phyloP scores from a whole-genome alignment of 1,140 invertebrate genomes.

The Micrasema longulum region DNA sequence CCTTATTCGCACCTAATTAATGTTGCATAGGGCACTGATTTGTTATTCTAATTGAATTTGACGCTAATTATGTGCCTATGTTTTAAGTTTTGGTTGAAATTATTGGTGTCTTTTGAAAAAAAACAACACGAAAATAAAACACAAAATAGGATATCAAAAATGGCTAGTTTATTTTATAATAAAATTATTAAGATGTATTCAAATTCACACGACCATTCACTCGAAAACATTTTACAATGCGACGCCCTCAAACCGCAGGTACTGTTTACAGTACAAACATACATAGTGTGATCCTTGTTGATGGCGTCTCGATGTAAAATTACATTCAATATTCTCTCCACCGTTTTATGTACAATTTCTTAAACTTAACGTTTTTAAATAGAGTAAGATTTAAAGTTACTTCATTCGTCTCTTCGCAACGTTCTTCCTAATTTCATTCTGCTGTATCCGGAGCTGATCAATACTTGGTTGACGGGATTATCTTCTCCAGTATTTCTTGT shows the following conservation, averaged over 20 bases:
- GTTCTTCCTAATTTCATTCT: constrained; percentile 67
- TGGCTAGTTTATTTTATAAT: constrained; percentile 52
- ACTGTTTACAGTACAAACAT: too few relatives aligned
- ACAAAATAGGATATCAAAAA: constrained; percentile 31
- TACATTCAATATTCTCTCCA: constrained; percentile 40
- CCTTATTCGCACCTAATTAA: too few relatives aligned
- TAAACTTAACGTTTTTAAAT: constrained; percentile 52
- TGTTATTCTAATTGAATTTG: too few relatives aligned
- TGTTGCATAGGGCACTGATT: too few relatives aligned
- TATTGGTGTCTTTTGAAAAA: too few relatives aligned
- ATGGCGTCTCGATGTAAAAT: constrained; percentile 40
- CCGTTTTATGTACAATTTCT: constrained; percentile 49
- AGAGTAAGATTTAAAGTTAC: constrained; percentile 37
- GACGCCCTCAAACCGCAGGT: constrained; percentile 38
- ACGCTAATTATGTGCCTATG: too few relatives aligned
- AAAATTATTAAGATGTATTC: constrained; percentile 53
- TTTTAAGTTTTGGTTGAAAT: too few relatives aligned
- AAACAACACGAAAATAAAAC: too few relatives aligned
- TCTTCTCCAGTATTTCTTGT: constrained; percentile 64
- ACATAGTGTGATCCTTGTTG: constrained; percentile 23
- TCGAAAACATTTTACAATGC: constrained; percentile 50
- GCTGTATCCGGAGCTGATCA: constrained; percentile 68
- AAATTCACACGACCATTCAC: constrained; percentile 49
- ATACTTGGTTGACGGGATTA: constrained; percentile 61
- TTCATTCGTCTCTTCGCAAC: constrained; percentile 57